These are phyloP conservation scores for Halcyon chelicuti DNA, from an alignment of 2,797 vertebrate species.

Conservation along the genomic window DNA sequence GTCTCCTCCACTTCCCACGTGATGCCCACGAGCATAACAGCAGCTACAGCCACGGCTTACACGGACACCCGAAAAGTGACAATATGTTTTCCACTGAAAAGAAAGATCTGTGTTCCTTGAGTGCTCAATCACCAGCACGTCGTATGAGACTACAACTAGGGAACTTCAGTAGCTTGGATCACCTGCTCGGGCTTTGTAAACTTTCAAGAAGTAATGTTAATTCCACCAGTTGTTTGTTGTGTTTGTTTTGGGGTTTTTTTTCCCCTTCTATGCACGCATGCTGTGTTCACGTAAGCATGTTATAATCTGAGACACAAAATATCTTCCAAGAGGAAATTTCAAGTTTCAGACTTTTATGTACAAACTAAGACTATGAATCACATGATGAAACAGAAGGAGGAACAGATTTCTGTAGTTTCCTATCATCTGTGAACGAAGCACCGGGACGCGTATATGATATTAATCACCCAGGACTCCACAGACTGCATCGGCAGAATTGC, in stretches of 20 bases:
- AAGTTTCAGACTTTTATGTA: background rate
- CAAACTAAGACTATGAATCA: background rate
- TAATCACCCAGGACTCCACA: constrained; percentile 48
- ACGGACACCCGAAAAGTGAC: background rate
- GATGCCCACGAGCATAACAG: accelerated
- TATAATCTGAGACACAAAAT: background rate
- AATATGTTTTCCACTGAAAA: background rate
- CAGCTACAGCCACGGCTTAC: background rate
- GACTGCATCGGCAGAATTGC: constrained; percentile 26
- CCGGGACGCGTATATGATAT: background rate
- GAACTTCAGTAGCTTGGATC: background rate
- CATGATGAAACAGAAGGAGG: constrained; percentile 38
- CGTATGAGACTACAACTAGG: background rate
- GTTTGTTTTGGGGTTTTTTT: background rate
- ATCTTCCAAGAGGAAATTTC: background rate
- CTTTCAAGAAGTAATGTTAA: background rate
- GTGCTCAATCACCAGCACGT: background rate
- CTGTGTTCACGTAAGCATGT: background rate
- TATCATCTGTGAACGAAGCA: constrained; percentile 40
- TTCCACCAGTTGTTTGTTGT: background rate
- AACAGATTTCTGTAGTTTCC: constrained; percentile 49
- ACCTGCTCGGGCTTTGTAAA: background rate
- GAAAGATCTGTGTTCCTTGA: background rate
- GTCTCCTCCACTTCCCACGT: background rate
- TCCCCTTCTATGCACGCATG: background rate